Evolutionary conservation across 2,888 invertebrate genomes (phyloP).

Genomic region (Drosophila acutilabella): DNA sequence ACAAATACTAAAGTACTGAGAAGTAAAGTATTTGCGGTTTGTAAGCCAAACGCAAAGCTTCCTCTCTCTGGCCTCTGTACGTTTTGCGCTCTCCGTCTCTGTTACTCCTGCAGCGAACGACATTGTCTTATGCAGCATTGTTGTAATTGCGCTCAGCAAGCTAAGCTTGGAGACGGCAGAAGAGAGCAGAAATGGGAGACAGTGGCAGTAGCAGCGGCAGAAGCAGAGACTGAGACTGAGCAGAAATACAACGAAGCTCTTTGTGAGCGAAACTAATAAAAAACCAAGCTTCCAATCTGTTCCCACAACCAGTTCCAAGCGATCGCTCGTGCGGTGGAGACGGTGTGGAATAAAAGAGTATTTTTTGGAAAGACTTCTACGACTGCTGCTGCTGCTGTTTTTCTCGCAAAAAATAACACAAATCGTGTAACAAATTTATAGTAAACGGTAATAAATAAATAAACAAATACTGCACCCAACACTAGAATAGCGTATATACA

Average conservation of each 20-base stretch:
- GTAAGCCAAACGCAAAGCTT: conserved; percentile 34
- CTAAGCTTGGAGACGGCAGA: too few species aligned
- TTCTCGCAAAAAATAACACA: conserved; percentile 9
- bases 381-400: conserved; percentile 7
- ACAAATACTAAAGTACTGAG: conserved; percentile 40
- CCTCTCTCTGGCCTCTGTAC: conserved; percentile 9
- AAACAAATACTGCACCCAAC: conserved; percentile 9
- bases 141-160: conserved; percentile 52
- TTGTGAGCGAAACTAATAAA: conserved; percentile 82
- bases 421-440: conserved; percentile 14
- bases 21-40: conserved; percentile 61
- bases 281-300: conserved; percentile 78
- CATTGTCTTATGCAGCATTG: conserved; percentile 25
- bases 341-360: conserved; percentile 40
- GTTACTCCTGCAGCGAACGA: conserved; percentile 35
- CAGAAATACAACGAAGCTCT: conserved; percentile 74
- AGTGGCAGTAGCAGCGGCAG: too few species aligned
- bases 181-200: too few species aligned
- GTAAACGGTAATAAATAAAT: conserved; percentile 21
- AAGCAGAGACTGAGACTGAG: conserved; percentile 10
- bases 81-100: conserved; percentile 31
- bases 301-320: conserved; percentile 80
- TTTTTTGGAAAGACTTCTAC: conserved; percentile 25
- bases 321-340: conserved; percentile 63
- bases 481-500: not conserved